Base-by-base conservation (phyloP, 37 sponge, comb jelly and placozoan genomes). In the Aphrocallistes beatrix region DNA sequence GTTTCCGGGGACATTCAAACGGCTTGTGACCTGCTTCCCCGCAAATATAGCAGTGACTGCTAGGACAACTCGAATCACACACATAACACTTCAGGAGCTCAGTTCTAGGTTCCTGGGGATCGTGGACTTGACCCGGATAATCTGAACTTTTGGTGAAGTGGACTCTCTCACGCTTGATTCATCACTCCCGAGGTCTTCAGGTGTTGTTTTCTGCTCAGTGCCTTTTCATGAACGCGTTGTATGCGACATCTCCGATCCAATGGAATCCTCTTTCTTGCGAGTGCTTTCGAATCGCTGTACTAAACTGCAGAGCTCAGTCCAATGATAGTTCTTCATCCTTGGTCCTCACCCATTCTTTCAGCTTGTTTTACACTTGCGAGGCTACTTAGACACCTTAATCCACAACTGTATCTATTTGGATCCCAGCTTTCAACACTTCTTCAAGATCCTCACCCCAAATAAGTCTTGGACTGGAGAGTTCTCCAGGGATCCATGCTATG, bases 231-330 rank as follows among this genome's bases (percentile, higher is more conserved):
- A 13, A 60, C 75, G 21, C 8, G 75, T 60, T 60, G 75, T 60
- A 60, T 60, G 75, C 75, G 75, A 60, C 75, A 60, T 28, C 75
- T 30, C 75, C 75, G 75, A 60, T 60, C 75, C 21, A 60, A 60
- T 60, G 75, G 75, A 60, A 60, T 60, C 21, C 75, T 30, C 21
- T 60, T 60, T 28, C n/a, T 30, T 13, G 21, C 75, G 75, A 60
- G 75, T 13, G 75, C 21, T 60, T 60, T 32, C 34, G 75, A 60
- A 60, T 3, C 34, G n/a, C 75, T 60, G 75, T 60, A 60, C 75
- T 60, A 6, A 60, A 60, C 21, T 60, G 75, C 21, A 60, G 75
- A 60, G 75, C 75, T 19, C n/a, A 19, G 75, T 60, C 75, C 45
- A 13, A 6, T 42, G 45, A 16, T 13, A 42, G 45, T 6, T 42